Percentiles rank a stretch among this genome's conserved stretches.
phyloP scores from a whole-genome alignment of 2,113 vertebrate species.

The Callaeas wilsoni region DNA sequence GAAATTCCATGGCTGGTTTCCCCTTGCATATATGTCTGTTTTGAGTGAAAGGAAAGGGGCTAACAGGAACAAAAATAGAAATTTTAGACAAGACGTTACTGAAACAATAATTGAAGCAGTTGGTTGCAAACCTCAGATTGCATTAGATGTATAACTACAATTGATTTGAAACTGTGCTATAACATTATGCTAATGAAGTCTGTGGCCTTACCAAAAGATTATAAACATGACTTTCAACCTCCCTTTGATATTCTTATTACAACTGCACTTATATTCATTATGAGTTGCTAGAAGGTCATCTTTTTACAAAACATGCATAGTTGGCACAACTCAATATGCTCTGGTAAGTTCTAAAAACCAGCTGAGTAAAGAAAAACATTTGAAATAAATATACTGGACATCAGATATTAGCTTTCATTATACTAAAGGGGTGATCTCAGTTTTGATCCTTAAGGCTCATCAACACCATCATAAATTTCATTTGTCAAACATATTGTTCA shows the following conservation, averaged over 20 bases:
- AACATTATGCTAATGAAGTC: slow-evolving; percentile 15
- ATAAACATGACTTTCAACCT: not conserved
- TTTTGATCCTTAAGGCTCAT: not conserved
- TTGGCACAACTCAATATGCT: not conserved
- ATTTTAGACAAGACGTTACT: not conserved
- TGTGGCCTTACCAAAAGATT: not conserved
- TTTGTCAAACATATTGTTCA: not conserved
- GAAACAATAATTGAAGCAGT: not conserved
- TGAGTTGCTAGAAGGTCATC: not conserved
- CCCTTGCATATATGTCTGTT: not conserved
- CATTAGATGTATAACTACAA: not conserved
- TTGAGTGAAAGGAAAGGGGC: not conserved
- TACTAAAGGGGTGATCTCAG: not conserved
- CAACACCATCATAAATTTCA: not conserved
- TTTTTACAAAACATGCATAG: not conserved
- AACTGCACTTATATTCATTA: slow-evolving; percentile 21
- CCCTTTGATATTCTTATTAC: not conserved
- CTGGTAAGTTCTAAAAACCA: not conserved
- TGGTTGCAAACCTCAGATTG: not conserved
- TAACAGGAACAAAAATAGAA: not conserved
- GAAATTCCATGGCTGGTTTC: not conserved
- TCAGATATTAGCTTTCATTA: not conserved
- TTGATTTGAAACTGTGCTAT: not conserved
- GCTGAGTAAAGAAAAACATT: not conserved
- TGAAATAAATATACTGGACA: not conserved